Evolutionary conservation across 2,113 vertebrate species (phyloP), one percentile per base, ranked within the genome.

Genomic region (Pluvianellus socialis): DNA sequence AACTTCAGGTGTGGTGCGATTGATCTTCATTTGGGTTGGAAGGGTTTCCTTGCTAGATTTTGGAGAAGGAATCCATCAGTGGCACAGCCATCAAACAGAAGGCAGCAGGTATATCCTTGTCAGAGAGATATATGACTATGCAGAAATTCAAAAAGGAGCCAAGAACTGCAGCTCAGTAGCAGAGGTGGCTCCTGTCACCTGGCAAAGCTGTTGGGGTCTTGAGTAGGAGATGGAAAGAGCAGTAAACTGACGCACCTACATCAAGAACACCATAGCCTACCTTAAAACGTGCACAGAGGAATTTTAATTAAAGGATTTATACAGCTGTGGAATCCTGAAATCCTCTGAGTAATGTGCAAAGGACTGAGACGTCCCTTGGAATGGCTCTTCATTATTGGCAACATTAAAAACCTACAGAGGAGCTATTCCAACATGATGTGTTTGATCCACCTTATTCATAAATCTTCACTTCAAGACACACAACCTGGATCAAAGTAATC

Each of bases 1-100:
- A 96, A 96, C 67, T 93, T 97, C 86, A 85, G 76, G 81, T 92
- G 67, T n/a, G 16, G 81, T 90, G 97, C 58, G 8, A 96, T 94
- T 96, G 91, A 93, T 97, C 96, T 98, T 97, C 94, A 96, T 97
- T 97, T 96, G 63, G 91, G 89, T 95, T 96, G 95, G 91, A 97
- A 96, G 91, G 94, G 92, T 95, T 97, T 97, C 42, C 85, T 95
- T 95, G 87, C 94, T 82, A 58, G 81, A 70, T 82, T 83, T 86
- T 35, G 76, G 66, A 88, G 76, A 77, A 81, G 47, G 87, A 93
- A 95, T 92, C 67, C 44, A 76, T 94, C 92, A 96, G 95, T 96
- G 82, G 40, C 88, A 95, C 66, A 91, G 90, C 72, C 94, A 96
- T 97, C 94, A 95, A 96, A 87, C 91, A 86, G 95, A 94, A 98